Percentiles rank a stretch among this genome's conserved stretches.
phyloP scores from a whole-genome alignment of 2,113 vertebrate species.

The Eudyptes chrysolophus region DNA sequence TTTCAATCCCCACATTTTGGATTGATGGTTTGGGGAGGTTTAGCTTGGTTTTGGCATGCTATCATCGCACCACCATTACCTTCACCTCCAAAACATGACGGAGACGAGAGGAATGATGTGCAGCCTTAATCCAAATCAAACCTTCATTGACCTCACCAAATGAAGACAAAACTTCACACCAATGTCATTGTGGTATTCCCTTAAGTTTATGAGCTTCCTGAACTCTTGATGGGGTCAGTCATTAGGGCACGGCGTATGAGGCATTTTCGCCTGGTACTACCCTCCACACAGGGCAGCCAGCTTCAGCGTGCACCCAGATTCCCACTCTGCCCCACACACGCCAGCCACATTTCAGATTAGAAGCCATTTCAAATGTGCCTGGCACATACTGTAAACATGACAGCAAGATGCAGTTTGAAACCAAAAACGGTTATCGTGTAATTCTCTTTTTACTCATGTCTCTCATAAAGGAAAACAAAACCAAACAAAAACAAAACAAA shows the following conservation, averaged over 20 bases:
- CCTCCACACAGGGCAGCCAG: neutral
- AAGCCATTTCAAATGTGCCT: slow-evolving; percentile 17
- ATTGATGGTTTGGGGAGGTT: neutral
- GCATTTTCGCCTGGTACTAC: neutral
- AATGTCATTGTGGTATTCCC: too few species aligned
- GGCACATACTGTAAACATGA: slow-evolving; percentile 73
- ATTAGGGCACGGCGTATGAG: neutral
- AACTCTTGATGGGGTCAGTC: neutral
- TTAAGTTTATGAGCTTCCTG: neutral
- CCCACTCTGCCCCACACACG: neutral
- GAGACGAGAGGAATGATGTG: neutral
- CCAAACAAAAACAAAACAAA: neutral
- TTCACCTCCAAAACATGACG: neutral
- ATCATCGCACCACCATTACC: neutral
- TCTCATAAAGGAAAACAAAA: slow-evolving; percentile 53
- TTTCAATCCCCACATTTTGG: neutral
- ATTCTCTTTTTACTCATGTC: slow-evolving; percentile 67
- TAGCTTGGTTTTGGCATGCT: neutral
- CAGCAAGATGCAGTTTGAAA: slow-evolving; percentile 84
- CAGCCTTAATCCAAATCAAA: neutral
- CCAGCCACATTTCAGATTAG: slow-evolving; percentile 39
- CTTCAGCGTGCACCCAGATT: neutral
- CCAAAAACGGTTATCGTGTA: slow-evolving; percentile 67
- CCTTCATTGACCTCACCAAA: neutral
- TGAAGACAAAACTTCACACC: neutral